Percentiles rank a stretch among this genome's conserved stretches.
Conservation (phyloP, 2,113 vertebrate genomes). For the Scortum barcoo region DNA sequence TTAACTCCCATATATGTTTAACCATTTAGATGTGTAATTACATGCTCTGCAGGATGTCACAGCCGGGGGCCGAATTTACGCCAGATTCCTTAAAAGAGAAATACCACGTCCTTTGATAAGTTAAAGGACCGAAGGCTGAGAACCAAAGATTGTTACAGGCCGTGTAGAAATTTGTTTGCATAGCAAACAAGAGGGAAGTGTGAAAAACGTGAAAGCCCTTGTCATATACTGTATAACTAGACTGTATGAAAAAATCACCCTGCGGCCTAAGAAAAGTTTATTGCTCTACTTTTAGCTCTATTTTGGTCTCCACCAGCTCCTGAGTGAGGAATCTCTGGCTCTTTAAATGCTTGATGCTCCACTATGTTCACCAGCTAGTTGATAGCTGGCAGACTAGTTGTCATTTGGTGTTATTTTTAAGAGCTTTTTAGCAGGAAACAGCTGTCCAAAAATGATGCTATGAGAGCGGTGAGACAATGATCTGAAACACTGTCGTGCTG, state of each 20-base stretch:
- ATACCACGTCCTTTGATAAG: slow-evolving; percentile 41
- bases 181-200: too few relatives aligned
- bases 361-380: too few relatives aligned
- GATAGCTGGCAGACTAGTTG: too few relatives aligned
- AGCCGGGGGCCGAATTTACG: slow-evolving; percentile 47
- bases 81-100: slow-evolving; percentile 32
- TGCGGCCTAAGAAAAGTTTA: too few relatives aligned
- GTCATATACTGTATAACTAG: background rate
- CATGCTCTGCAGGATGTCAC: slow-evolving; percentile 26
- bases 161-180: background rate
- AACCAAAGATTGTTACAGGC: slow-evolving; percentile 21
- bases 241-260: too few relatives aligned
- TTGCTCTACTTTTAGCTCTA: too few relatives aligned
- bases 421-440: background rate
- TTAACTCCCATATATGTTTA: slow-evolving; percentile 59
- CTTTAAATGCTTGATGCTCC: too few relatives aligned
- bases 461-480: background rate
- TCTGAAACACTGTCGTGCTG: background rate
- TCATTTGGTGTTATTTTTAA: too few relatives aligned
- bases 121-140: background rate
- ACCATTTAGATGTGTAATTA: slow-evolving; percentile 73
- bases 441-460: background rate
- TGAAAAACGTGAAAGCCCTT: too few relatives aligned
- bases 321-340: too few relatives aligned
- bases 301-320: too few relatives aligned